Conservation (phyloP, 1,140 invertebrate species). For the Melitaea cinxia region DNA sequence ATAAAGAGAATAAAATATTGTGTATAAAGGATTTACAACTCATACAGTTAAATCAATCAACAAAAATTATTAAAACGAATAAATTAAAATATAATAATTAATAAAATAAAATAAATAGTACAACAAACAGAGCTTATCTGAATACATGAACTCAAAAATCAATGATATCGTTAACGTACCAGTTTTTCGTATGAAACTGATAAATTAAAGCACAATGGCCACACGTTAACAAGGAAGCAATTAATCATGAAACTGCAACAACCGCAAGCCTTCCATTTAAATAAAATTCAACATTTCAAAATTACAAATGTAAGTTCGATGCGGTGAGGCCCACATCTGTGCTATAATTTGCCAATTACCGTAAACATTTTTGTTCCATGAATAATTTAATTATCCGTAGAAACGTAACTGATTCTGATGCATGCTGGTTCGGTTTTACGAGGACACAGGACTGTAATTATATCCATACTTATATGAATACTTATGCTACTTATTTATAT, state of each 20-base stretch:
- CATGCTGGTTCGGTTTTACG: neutral
- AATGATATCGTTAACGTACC: constrained; percentile 21
- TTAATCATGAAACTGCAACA: constrained; percentile 37
- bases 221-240: constrained; percentile 40
- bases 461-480: too few species aligned
- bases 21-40: too few species aligned
- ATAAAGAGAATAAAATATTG: too few species aligned
- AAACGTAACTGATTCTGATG: neutral
- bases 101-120: neutral
- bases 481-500: too few species aligned
- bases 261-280: constrained; percentile 36
- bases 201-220: constrained; percentile 37
- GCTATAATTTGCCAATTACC: constrained; percentile 18
- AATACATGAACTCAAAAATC: constrained; percentile 20
- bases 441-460: too few species aligned
- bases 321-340: constrained; percentile 24
- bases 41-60: too few species aligned
- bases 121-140: neutral
- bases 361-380: constrained; percentile 24
- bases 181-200: constrained; percentile 26
- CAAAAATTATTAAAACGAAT: too few species aligned
- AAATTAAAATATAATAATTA: too few species aligned
- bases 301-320: constrained; percentile 32
- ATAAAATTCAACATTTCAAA: constrained; percentile 40
- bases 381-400: constrained; percentile 17